Evolutionary conservation across 2,113 vertebrate species (phyloP).

Genomic region (Oenanthe melanoleuca): DNA sequence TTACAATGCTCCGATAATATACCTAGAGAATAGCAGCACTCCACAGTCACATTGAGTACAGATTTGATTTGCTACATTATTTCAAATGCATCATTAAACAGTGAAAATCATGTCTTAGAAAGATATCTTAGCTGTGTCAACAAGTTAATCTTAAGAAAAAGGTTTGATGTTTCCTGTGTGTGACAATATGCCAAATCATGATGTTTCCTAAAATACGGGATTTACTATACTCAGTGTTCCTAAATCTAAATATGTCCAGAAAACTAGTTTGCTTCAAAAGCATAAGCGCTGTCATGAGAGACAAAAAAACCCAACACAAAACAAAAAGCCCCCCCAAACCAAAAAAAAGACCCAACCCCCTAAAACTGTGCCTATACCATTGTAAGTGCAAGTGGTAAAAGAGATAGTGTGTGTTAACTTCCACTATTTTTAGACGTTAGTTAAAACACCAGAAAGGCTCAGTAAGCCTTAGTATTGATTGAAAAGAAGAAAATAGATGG

Average conservation of each 20-base stretch:
- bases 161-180: background rate
- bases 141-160: constrained; percentile 8
- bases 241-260: background rate
- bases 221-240: background rate
- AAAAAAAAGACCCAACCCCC: background rate
- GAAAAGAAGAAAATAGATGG: background rate
- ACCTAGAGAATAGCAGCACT: background rate
- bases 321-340: background rate
- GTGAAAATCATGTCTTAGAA: background rate
- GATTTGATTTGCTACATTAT: constrained; percentile 8
- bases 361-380: background rate
- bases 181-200: background rate
- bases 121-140: background rate
- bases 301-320: background rate
- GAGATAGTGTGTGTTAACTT: background rate
- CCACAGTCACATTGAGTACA: background rate
- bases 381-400: background rate
- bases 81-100: background rate
- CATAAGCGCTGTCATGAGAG: background rate
- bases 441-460: background rate
- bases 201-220: constrained; percentile 6
- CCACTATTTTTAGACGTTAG: background rate
- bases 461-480: background rate
- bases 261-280: background rate
- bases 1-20: background rate